Percentiles rank a stretch among this genome's conserved stretches.
These are phyloP conservation scores for Chloropsis cyanopogon DNA, from an alignment of 2,113 vertebrate genomes.

Conservation along the genomic window DNA sequence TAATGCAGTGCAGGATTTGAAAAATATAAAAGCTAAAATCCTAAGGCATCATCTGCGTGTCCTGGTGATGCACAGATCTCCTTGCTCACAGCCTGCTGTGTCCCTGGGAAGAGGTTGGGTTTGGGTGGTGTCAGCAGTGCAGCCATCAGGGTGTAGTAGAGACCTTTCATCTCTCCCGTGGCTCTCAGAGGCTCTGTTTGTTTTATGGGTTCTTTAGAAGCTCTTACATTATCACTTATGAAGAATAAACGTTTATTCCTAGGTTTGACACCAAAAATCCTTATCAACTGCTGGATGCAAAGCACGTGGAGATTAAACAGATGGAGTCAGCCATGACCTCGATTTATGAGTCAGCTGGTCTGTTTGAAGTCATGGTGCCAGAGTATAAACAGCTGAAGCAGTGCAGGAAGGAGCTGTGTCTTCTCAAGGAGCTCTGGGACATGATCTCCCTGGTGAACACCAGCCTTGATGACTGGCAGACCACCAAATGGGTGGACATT, in stretches of 20 bases:
- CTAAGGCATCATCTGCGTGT: not conserved
- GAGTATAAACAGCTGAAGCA: slow-evolving; percentile 88
- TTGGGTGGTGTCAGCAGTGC: not conserved
- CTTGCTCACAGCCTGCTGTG: not conserved
- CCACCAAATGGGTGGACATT: slow-evolving; percentile 84
- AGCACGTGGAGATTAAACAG: slow-evolving; percentile 80
- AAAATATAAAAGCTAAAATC: not conserved
- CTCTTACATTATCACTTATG: not conserved
- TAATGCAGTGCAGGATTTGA: not conserved
- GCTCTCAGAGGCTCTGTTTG: not conserved
- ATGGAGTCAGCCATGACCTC: slow-evolving; percentile 84
- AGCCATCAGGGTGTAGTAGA: not conserved
- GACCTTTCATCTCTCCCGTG: not conserved
- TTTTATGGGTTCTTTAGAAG: not conserved
- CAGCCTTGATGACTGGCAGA: slow-evolving; percentile 83
- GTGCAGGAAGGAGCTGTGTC: slow-evolving; percentile 81
- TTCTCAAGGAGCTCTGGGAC: slow-evolving; percentile 90
- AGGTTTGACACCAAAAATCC: slow-evolving; percentile 84
- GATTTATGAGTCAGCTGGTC: slow-evolving; percentile 80
- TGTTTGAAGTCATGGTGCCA: slow-evolving; percentile 90
- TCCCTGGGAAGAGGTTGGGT: not conserved
- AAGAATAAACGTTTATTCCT: slow-evolving; percentile 25
- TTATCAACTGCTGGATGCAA: slow-evolving; percentile 79
- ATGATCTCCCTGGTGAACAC: slow-evolving; percentile 78
- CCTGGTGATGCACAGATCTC: not conserved